Conservation (phyloP, 2,113 vertebrate genomes). For the Psittacula cyanocephala region DNA sequence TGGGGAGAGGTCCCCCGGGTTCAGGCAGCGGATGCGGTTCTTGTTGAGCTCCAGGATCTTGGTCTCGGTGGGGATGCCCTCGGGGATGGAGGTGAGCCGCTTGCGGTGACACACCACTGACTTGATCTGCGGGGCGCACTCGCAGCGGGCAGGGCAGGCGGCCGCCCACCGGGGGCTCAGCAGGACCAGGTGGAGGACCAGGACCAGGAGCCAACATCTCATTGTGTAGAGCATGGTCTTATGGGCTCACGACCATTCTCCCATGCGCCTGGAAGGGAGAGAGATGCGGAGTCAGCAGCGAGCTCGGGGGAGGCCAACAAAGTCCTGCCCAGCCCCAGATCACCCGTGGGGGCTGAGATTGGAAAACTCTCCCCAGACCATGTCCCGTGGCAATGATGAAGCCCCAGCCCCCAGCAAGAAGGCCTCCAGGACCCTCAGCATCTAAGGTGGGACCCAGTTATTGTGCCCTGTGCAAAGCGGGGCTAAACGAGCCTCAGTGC, state of each 20-base stretch:
- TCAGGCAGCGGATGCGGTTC: conserved; percentile 94
- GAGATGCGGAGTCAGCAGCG: rapidly evolving
- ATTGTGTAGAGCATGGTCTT: conserved; percentile 73
- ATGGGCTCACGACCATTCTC: conserved; percentile 75
- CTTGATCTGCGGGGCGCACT: conserved; percentile 80
- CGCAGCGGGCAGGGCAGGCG: conserved; percentile 88
- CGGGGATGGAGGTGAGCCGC: conserved; percentile 86
- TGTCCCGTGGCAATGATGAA: background rate
- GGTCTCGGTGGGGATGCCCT: conserved; percentile 89
- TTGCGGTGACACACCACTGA: conserved; percentile 88
- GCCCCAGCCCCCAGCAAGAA: background rate
- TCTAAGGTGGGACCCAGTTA: rapidly evolving
- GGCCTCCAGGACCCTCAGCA: too few species aligned
- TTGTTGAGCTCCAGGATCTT: conserved; percentile 87
- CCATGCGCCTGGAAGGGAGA: conserved; percentile 72
- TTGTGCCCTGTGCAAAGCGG: background rate
- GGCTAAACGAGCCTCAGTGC: rapidly evolving
- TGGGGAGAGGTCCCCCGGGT: conserved; percentile 83
- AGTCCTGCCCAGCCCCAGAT: rapidly evolving
- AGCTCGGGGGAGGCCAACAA: rapidly evolving
- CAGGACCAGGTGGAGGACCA: conserved; percentile 77
- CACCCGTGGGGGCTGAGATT: rapidly evolving
- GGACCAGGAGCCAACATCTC: conserved; percentile 75
- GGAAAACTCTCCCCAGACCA: rapidly evolving
- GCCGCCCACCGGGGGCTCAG: conserved; percentile 9